Base-by-base conservation (phyloP, 2,888 invertebrate species). In the Graphium colonna region DNA sequence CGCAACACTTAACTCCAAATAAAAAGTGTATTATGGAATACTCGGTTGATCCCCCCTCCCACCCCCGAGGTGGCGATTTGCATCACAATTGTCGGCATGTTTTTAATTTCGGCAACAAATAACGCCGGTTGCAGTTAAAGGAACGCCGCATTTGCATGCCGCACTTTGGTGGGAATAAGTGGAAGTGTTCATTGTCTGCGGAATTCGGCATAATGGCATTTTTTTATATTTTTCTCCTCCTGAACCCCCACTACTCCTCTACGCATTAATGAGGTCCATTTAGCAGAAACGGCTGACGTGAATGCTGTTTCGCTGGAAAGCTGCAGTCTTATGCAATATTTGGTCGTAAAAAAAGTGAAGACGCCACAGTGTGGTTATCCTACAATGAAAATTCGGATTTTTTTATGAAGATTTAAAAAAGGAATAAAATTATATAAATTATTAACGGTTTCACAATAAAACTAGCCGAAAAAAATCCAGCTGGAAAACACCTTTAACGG, bases 31-130 rank as follows among this genome's bases (percentile, higher is more conserved):
- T 83, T 82, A 81, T 80, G 80, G 82, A 79, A 79, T 77, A 72
- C 69, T 64, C 63, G 66, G 69, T 65, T 65, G 61, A 61, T 64
- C 67, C 65, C 39, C 31, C 45, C 44, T 39, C 43, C 8, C n/a
- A 18, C 58, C 54, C 60, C 66, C 68, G 63, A 70, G 69, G 70
- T 68, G 71, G 69, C 63, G 60, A 73, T 77, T 87, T 82, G 79
- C 87, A 87, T 86, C 65, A 86, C 85, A 86, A 87, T 85, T 71
- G 82, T 77, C 77, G 77, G 51, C 75, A 73, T 78, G 77, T 79
- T 86, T 82, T 86, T 85, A 86, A 86, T 86, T 86, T 81, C 70
- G 73, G 72, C 81, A 74, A 82, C 84, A 85, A 85, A 85, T 82
- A 84, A 81, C 75, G 69, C 79, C 82, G 79, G 82, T 78, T 79